Evolutionary conservation across 2,113 vertebrate genomes (phyloP), one percentile per base, ranked within the genome.

Genomic region (Garra rufa): DNA sequence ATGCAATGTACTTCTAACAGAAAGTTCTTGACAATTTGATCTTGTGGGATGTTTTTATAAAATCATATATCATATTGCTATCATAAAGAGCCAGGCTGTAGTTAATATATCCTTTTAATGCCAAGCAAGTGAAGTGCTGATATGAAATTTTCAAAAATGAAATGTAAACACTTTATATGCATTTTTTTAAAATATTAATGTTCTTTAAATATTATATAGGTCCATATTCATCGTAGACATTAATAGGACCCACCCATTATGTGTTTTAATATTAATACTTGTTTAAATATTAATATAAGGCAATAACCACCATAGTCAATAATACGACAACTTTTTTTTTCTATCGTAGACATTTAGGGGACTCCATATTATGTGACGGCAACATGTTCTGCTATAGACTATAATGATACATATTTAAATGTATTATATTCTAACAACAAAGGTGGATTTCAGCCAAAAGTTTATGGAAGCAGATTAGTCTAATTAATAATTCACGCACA

Each of bases 21-120:
- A 21, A 52, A 38, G 28, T 50, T 76, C 19, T 10, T 52, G 9
- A 34, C 46, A 21, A 34, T 55, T n/a, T 34, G 43, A 57, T 76
- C 17, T 38, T 13, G 90, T 88, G 92, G 92, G 19, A 70, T 11
- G 59, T 61, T 55, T 26, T 61, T 61, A 11, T 41, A 19, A 34
- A 34, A 67, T 19, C 7, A 38, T 38, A 19, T 67, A 67, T 67
- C 30, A 30, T 65, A 19, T 67, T 9, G 38, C 67, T 70, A 41
- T 4, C 19, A 70, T 2, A 70, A 70, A 70, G 19, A 43, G 9
- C 5, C 9, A 70, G 19, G 15, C 14, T 3, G 34, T 21, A 41
- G 67, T 38, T 41, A 43, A 67, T 34, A 67, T 34, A 17, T 21
- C 28, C 28, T 34, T 65, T 67, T 15, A 14, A 61, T 61, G 24